Evolutionary conservation across 2,113 vertebrate species (phyloP), one percentile per base, ranked within the genome.

Genomic region (Murina feae): DNA sequence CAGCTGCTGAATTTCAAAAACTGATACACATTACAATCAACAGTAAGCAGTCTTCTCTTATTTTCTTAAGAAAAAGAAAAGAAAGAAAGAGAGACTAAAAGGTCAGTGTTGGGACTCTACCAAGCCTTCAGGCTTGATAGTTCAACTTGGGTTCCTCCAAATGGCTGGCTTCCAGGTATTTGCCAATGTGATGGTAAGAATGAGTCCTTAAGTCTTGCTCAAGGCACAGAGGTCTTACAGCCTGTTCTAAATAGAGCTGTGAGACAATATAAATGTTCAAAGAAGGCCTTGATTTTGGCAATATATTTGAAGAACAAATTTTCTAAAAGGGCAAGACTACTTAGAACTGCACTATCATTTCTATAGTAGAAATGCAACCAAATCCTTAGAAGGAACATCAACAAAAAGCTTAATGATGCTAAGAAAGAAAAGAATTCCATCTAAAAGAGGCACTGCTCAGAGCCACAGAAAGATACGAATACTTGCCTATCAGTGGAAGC

Each of bases 1-100:
- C 90, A 92, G 96, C 75, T n/a, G 75, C 87, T 93, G 69, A 94
- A 93, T 89, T 96, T 97, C 88, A 93, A 86, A 90, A 89, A 71
- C 93, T 86, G 86, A 96, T 71, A 87, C 23, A 44, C 39, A 96
- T 95, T 78, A 68, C 80, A 96, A 89, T 96, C 90, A 96, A 95
- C 0, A 91, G 10, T 65, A 96, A 96, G 13, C 37, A 82, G 84
- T 68, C 89, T 69, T 86, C 74, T 49, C 95, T 35, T 89, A 49
- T 84, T 96, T 94, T 75, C 63, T 88, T 84, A n/a, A 53, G 53
- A 58, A 82, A 55, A 74, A 90, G 35, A 28, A 63, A 75, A 53
- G 10, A 49, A 53, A 66, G 72, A 74, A 49, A 74, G 16, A 32
- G 32, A 86, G 37, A 65, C 65, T 71, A 51, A 91, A 94, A 93